Base-by-base conservation (phyloP, 2,113 vertebrate species). In the Malurus melanocephalus region DNA sequence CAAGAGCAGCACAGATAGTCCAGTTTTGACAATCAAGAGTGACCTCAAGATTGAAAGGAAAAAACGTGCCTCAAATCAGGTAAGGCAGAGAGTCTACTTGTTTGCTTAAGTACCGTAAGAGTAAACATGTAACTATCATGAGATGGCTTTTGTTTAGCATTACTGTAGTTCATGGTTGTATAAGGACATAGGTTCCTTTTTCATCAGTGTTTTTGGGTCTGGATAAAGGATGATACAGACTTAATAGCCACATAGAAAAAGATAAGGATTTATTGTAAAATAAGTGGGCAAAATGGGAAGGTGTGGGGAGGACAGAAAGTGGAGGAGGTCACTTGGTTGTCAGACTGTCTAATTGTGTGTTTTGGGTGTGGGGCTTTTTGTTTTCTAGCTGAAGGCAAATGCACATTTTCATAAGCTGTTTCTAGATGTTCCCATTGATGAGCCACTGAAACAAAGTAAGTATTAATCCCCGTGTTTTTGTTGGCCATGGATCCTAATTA, bases 341-440 rank as follows among this genome's bases (percentile, higher is more conserved):
- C 85, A 48, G 16, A 85, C 40, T 64, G 22, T 93, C 86, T 92
- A 92, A 87, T 55, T 84, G 13, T 94, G 19, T 94, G 66, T 48
- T 80, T 62, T 40, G 85, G 21, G 62, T 66, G 61, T 91, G 28
- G 74, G 80, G 40, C 86, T 91, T 90, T 52, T 94, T 93, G 74
- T 95, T 92, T 95, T 98, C 76, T 87, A 99, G 99, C 96, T 98
- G 23, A 99, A 99, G 95, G 97, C 98, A 74, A 99, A 99, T 67
- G 96, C 97, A 93, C 99, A 99, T 64, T 99, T 98, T 95, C 99
- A 99, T 97, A 99, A 99, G 97, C 92, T 98, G 94, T 99, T 99
- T 91, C 97, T 99, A 95, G 98, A 99, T 85, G 98, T 99, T 96
- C 97, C 98, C 66, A 97, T 96, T 62, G 98, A 98, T 46, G 99